phyloP scores from a whole-genome alignment of 1,140 invertebrate genomes.

The Trichonephila clavata region DNA sequence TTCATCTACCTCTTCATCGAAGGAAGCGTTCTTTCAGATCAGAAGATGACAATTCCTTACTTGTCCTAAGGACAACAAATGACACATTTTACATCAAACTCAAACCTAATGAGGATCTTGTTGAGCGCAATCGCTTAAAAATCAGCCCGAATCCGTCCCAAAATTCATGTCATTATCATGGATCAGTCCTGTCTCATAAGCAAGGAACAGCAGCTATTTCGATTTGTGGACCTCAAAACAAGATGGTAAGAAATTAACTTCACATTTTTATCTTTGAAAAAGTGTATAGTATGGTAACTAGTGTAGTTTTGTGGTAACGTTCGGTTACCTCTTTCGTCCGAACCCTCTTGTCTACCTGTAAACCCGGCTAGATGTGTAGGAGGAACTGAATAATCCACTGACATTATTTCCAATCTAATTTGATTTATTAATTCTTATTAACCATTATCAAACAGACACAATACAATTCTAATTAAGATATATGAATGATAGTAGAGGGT shows the following conservation, averaged over 20 bases:
- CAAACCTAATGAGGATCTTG: neutral
- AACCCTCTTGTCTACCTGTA: too few species aligned
- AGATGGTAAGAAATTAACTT: neutral
- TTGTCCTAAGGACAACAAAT: conserved; percentile 20
- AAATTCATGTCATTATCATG: conserved; percentile 49
- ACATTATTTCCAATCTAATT: too few species aligned
- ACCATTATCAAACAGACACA: too few species aligned
- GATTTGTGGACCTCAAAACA: conserved; percentile 4
- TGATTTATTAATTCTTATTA: too few species aligned
- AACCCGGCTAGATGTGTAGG: too few species aligned
- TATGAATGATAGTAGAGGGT: too few species aligned
- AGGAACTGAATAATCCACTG: too few species aligned
- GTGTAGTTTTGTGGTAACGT: too few species aligned
- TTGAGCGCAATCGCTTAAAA: neutral
- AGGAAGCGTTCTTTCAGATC: neutral
- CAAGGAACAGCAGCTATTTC: conserved; percentile 42
- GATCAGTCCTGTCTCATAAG: conserved; percentile 17
- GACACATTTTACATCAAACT: conserved; percentile 57
- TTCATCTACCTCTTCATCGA: neutral
- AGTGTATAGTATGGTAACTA: too few species aligned
- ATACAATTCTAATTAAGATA: too few species aligned
- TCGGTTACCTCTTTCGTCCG: too few species aligned
- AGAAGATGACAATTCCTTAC: neutral
- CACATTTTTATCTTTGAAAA: too few species aligned
- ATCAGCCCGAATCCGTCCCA: neutral